Evolutionary conservation across 2,797 vertebrate species (phyloP).

Genomic region (Labroides dimidiatus): DNA sequence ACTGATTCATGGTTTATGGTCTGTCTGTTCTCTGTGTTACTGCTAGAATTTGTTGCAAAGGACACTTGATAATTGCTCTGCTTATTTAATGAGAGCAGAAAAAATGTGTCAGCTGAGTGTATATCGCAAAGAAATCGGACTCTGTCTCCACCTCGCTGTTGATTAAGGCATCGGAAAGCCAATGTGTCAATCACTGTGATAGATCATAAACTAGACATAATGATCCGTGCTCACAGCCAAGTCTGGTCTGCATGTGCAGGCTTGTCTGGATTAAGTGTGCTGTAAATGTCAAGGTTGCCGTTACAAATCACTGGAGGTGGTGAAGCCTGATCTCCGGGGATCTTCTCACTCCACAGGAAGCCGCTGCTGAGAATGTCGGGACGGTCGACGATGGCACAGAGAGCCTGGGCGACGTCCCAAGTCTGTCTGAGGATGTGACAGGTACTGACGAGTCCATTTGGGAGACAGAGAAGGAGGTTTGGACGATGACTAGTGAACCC

Average conservation of each 20-base stretch:
- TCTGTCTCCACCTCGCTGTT: not conserved
- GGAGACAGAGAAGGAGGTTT: not conserved
- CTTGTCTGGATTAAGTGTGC: not conserved
- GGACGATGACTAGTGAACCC: not conserved
- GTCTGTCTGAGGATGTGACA: conserved; percentile 83
- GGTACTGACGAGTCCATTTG: conserved; percentile 63
- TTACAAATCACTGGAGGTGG: not conserved
- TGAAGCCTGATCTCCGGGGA: conserved; percentile 27
- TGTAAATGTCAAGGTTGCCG: conserved; percentile 43
- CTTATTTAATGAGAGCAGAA: not conserved
- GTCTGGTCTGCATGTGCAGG: conserved; percentile 2
- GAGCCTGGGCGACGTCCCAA: conserved; percentile 82
- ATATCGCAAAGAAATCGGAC: not conserved
- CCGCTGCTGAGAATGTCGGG: conserved; percentile 77
- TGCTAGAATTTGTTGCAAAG: not conserved
- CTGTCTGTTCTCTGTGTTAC: not conserved
- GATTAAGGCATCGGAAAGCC: not conserved
- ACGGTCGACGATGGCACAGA: conserved; percentile 83
- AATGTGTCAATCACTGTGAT: not conserved
- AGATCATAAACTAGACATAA: not conserved
- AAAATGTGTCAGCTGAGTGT: not conserved
- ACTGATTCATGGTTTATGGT: not conserved
- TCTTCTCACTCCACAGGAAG: conserved; percentile 75
- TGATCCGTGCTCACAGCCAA: not conserved
- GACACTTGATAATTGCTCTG: not conserved